Percentiles rank a stretch among this genome's conserved stretches.
Conservation (phyloP, 1,140 invertebrate genomes). For the Trachymyrmex cornetzi region DNA sequence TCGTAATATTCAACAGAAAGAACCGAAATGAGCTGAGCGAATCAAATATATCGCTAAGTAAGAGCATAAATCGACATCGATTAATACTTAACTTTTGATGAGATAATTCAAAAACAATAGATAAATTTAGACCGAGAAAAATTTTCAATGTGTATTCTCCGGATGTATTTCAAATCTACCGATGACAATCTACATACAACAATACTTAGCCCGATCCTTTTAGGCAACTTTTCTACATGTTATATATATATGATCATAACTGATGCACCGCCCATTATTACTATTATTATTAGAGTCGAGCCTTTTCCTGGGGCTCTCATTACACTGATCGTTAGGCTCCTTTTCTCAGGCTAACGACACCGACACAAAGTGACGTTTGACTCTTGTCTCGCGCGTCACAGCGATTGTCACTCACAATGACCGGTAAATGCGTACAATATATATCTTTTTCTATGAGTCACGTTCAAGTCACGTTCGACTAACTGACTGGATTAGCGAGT, state of each 20-base stretch:
- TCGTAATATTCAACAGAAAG: not conserved
- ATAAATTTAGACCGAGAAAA: not conserved
- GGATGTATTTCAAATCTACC: too few relatives aligned
- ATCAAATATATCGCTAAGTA: not conserved
- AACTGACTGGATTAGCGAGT: conserved; percentile 20
- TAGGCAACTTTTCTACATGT: not conserved
- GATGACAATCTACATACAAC: not conserved
- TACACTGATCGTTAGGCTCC: conserved; percentile 54
- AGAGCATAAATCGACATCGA: not conserved
- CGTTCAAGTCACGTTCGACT: conserved; percentile 20
- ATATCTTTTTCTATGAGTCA: conserved; percentile 24
- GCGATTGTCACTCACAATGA: conserved; percentile 21
- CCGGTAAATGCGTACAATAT: conserved; percentile 11
- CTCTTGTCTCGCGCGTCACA: conserved; percentile 20
- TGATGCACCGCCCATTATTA: conserved; percentile 68
- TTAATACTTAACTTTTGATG: not conserved
- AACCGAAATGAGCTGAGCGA: not conserved
- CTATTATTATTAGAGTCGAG: conserved; percentile 64
- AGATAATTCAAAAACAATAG: not conserved
- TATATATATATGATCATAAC: conserved; percentile 25
- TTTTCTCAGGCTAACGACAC: conserved; percentile 56
- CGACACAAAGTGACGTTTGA: conserved; percentile 64
- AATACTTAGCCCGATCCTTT: not conserved
- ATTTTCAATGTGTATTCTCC: not conserved
- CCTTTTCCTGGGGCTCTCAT: conserved; percentile 68